Evolutionary conservation across 1,140 invertebrate species (phyloP).

Genomic region (Polyergus mexicanus): DNA sequence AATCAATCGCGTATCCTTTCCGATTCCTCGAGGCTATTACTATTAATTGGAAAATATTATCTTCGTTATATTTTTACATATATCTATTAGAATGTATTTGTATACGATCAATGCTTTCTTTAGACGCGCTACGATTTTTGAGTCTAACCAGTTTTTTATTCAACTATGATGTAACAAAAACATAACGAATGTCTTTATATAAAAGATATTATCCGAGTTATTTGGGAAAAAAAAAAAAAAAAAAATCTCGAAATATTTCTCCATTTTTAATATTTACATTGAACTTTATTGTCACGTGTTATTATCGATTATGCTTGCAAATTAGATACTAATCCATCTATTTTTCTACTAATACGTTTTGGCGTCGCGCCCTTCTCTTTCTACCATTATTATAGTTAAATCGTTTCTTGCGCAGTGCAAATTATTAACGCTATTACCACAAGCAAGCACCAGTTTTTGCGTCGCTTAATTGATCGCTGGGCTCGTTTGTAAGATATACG

Average conservation of each 20-base stretch:
- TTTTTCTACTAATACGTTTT: not conserved
- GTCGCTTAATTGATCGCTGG: not conserved
- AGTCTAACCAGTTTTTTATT: no score
- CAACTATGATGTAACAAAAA: not conserved
- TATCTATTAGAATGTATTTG: not conserved
- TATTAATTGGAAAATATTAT: constrained; percentile 7
- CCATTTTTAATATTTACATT: not conserved
- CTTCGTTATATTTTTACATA: not conserved
- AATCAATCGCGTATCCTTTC: not conserved
- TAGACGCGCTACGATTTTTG: not conserved
- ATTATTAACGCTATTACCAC: constrained; percentile 26
- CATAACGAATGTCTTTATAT: not conserved
- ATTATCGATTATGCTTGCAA: not conserved
- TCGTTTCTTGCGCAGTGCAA: not conserved
- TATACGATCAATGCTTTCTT: not conserved
- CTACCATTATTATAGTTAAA: not conserved
- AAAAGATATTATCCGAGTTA: not conserved
- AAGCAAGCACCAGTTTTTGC: not conserved
- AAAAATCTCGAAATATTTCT: not conserved
- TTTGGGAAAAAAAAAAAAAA: not conserved
- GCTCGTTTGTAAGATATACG: no score
- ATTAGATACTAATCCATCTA: not conserved
- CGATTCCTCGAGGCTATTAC: not conserved
- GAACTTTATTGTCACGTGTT: not conserved
- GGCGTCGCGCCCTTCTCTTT: no score